phyloP scores from a whole-genome alignment of 2,113 vertebrate genomes.

The Hippocampus zosterae region DNA sequence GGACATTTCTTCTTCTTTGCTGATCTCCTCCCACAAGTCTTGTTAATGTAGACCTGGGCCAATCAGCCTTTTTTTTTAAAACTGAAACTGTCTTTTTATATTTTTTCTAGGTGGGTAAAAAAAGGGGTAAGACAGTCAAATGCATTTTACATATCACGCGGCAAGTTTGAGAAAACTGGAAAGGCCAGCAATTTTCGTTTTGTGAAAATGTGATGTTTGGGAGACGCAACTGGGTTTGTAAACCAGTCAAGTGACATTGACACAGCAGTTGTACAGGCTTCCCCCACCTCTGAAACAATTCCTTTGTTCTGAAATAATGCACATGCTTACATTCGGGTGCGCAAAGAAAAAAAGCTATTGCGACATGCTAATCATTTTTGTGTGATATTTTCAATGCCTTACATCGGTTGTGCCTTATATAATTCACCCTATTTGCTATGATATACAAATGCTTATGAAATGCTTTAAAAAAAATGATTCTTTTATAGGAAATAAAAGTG shows the following conservation, averaged over 20 bases:
- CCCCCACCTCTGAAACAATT: no score
- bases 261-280: background rate
- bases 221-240: background rate
- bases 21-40: slow-evolving; percentile 89
- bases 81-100: background rate
- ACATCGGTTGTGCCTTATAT: slow-evolving; percentile 93
- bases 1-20: slow-evolving; percentile 82
- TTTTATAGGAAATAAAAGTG: background rate
- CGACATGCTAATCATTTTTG: background rate
- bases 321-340: no score
- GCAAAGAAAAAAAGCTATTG: no score
- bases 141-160: slow-evolving; percentile 55
- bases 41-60: slow-evolving; percentile 68
- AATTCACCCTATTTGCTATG: slow-evolving; percentile 7
- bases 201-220: background rate
- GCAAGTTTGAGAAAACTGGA: no score
- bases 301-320: no score
- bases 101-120: background rate
- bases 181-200: background rate
- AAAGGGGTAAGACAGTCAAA: slow-evolving; percentile 38
- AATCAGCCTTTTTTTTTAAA: background rate
- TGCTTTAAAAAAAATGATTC: background rate
- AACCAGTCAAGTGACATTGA: background rate
- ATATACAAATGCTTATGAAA: slow-evolving; percentile 83
- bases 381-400: slow-evolving; percentile 43